Base-by-base conservation (phyloP, 2,888 invertebrate genomes). In the Formica aserva region DNA sequence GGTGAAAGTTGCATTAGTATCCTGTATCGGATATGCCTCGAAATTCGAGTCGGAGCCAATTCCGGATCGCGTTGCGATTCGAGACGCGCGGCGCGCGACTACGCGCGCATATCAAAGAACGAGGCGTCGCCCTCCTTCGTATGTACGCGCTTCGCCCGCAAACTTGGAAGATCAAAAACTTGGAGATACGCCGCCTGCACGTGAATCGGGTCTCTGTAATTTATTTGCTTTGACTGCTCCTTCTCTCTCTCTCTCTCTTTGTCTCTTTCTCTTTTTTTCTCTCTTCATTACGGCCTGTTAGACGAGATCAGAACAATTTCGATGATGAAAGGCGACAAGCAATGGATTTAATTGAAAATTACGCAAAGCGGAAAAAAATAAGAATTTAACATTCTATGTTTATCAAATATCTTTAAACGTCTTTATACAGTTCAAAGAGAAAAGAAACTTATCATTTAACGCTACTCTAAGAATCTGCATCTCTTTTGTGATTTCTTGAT, bases 131-230 rank as follows among this genome's bases (percentile, higher is more conserved):
- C 22, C 45, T 77, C 55, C 48, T 77, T 77, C 41, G 69, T 77
- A 77, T 41, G 77, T 69, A 69, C 69, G 69, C 71, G 71, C 41
- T 45, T 22, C 71, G 11, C 57, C 32, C 78, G 57, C 41, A 78
- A 78, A 78, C 78, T 69, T 71, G 41, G 57, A 45, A 69, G 72
- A 71, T 78, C 78, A 69, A 77, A 77, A 77, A 77, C 77, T 77
- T 77, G 55, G 77, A 67, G 38, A 69, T 26, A 22, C 77, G 67
- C 77, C n/a, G 55, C n/a, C 38, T 26, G 67, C 55, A 69, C 55
- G 71, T 15, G 55, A 77, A 69, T 41, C 55, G 55, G 38, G 41
- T 41, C 41, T 38, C 38, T 26, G 13, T 22, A 67, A 69, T 77
- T 67, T 69, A 77, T 67, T 77, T 32, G 32, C 32, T 32, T 32